Evolutionary conservation across 2,113 vertebrate genomes (phyloP), one percentile per base, ranked within the genome.

Genomic region (Asarcornis scutulata): DNA sequence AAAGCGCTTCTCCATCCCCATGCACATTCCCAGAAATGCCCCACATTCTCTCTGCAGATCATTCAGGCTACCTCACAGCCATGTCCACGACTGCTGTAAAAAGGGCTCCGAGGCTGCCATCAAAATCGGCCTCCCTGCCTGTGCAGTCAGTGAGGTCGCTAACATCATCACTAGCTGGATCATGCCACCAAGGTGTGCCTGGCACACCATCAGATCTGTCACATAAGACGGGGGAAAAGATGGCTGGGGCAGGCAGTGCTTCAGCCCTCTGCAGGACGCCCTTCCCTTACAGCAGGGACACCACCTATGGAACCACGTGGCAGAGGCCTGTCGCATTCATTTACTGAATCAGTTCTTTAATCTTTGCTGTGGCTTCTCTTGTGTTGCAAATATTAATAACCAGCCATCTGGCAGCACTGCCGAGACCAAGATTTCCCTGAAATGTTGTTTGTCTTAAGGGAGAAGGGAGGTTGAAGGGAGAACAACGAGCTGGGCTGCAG

Each of bases 161-260:
- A 26, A 2, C 8, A 2, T 1, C 27, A 9, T 48, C 3, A 3
- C 56, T 34, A 46, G 56, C 52, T 75, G 77, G 36, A 75, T 31
- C 1, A 1, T 64, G 42, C n/a, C 62, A 60, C 84, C 46, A 42
- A 42, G 56, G 20, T 20, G 5, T 18, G 46, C n/a, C 42, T 53
- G 53, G 48, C 50, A 5, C 23, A 2, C 73, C 60, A 31, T 13
- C 7, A 29, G 0, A 29, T 52, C 25, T 36, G 22, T 58, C 62
- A 34, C 36, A 27, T 12, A 6, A 40, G 60, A 66, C 23, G 0
- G 22, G 17, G 63, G n/a, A 72, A 40, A 0, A 4, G 31, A 13
- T 55, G 56, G 38, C 32, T 36, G 69, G 40, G 63, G 73, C 52
- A 84, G 66, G 53, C 27, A 60, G 58, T 26, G 27, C 71, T 83